These are phyloP conservation scores for Glaucopsyche alexis DNA, from an alignment of 2,888 invertebrate genomes.

Conservation along the genomic window DNA sequence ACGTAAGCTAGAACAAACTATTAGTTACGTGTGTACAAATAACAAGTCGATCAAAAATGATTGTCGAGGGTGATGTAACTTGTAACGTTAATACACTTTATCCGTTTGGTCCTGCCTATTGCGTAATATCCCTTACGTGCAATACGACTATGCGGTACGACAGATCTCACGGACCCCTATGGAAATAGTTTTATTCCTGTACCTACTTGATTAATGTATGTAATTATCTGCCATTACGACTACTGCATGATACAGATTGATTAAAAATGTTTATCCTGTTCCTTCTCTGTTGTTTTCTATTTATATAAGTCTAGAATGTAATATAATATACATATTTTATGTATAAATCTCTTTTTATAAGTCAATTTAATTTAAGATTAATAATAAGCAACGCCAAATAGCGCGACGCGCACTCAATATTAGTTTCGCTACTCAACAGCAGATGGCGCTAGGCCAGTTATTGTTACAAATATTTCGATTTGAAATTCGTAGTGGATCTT, in stretches of 20 bases:
- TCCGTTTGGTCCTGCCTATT: not conserved
- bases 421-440: slow-evolving; percentile 51
- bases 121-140: not conserved
- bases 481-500: too few species aligned
- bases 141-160: not conserved
- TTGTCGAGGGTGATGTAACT: not conserved
- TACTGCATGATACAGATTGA: not conserved
- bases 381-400: not conserved
- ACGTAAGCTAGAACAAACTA: not conserved
- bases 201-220: not conserved
- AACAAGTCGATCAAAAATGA: not conserved
- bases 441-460: slow-evolving; percentile 57
- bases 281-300: not conserved
- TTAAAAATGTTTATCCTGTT: not conserved
- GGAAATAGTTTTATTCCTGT: not conserved
- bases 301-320: too few species aligned
- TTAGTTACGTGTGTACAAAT: not conserved
- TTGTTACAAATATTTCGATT: not conserved
- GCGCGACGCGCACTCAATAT: not conserved
- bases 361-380: not conserved
- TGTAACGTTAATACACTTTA: slow-evolving; percentile 2
- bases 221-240: not conserved
- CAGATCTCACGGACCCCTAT: not conserved
- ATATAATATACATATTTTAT: not conserved
- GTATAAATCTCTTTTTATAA: not conserved